Evolutionary conservation across 2,888 invertebrate species (phyloP).

Genomic region (Fabriciana adippe): DNA sequence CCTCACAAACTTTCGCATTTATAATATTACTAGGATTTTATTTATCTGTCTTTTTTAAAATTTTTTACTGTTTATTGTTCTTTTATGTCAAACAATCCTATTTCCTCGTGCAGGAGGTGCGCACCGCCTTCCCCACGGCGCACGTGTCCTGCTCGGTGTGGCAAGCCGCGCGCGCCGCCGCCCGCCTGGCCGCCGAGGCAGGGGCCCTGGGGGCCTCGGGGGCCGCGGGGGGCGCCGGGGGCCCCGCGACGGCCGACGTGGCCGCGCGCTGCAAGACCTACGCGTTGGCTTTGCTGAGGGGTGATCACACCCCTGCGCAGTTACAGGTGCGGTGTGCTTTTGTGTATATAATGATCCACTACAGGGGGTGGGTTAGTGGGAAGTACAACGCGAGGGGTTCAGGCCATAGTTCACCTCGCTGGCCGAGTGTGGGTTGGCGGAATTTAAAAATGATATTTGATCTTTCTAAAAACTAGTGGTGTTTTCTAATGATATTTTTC

Average conservation of each 20-base stretch:
- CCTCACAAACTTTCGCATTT: no score
- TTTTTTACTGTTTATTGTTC: no score
- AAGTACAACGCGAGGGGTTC: no score
- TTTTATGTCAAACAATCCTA: not conserved
- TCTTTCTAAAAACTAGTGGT: no score
- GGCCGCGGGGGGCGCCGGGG: constrained; percentile 28
- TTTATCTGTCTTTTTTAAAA: no score
- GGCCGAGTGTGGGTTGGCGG: no score
- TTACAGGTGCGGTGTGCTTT: constrained; percentile 57
- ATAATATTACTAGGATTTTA: no score
- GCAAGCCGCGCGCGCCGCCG: constrained; percentile 67
- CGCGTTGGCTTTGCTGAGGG: constrained; percentile 65
- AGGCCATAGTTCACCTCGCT: no score
- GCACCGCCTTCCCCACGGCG: constrained; percentile 65
- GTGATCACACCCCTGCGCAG: constrained; percentile 65
- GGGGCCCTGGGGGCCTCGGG: constrained; percentile 42
- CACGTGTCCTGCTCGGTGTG: constrained; percentile 77
- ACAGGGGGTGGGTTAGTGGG: not conserved
- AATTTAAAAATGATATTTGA: no score
- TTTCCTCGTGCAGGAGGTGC: constrained; percentile 53
- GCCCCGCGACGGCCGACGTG: constrained; percentile 49
- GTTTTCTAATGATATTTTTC: no score
- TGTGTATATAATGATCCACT: not conserved
- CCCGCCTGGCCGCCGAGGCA: constrained; percentile 46
- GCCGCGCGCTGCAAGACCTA: constrained; percentile 68